Evolutionary conservation across 2,797 vertebrate species (phyloP).

Genomic region (Typhlichthys eigenmanni): DNA sequence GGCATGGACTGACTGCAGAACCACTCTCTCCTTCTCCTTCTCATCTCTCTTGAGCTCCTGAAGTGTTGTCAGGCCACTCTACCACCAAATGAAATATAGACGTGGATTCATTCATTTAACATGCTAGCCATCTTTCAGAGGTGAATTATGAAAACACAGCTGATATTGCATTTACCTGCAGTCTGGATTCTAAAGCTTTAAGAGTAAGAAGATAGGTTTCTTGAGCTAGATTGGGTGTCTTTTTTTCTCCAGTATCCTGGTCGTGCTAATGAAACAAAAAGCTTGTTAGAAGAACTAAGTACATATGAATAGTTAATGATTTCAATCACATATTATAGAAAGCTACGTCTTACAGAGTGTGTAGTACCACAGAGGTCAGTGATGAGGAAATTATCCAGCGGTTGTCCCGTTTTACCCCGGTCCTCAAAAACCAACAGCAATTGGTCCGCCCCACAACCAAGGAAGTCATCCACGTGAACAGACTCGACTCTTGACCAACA

Average conservation of each 20-base stretch:
- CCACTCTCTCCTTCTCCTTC: slow-evolving; percentile 80
- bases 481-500: slow-evolving; percentile 81
- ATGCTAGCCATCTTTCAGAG: not conserved
- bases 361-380: slow-evolving; percentile 83
- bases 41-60: slow-evolving; percentile 80
- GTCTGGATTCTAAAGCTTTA: slow-evolving; percentile 84
- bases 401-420: slow-evolving; percentile 36
- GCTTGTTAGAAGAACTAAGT: slow-evolving; percentile 10
- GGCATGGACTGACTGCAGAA: slow-evolving; percentile 80
- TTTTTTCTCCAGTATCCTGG: slow-evolving; percentile 39
- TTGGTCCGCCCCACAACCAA: slow-evolving; percentile 88
- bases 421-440: slow-evolving; percentile 83
- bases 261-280: slow-evolving; percentile 60
- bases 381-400: slow-evolving; percentile 78
- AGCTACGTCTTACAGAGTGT: slow-evolving; percentile 79
- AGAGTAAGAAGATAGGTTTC: slow-evolving; percentile 80
- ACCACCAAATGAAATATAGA: slow-evolving; percentile 16
- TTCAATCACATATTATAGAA: slow-evolving; percentile 1
- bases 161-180: slow-evolving; percentile 78
- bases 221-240: slow-evolving; percentile 55
- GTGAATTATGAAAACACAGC: not conserved
- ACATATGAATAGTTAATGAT: not conserved
- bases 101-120: not conserved
- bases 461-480: slow-evolving; percentile 88
- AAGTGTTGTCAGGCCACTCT: slow-evolving; percentile 82